Percentiles rank a stretch among this genome's conserved stretches.
Evolutionary conservation across 1,140 invertebrate genomes (phyloP).

Genomic region (Tetramorium alpestre): DNA sequence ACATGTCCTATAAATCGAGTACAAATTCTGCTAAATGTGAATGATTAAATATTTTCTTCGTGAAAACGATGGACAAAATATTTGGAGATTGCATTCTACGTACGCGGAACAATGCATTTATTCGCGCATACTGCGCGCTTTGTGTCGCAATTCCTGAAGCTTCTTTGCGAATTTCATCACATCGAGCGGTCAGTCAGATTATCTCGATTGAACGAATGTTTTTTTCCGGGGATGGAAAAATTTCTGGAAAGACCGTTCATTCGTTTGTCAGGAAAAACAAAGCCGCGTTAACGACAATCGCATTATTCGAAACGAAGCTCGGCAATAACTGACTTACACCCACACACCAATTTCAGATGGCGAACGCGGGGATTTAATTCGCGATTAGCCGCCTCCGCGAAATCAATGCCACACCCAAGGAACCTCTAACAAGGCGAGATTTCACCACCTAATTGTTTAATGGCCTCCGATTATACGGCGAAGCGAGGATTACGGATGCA

Average conservation of each 20-base stretch:
- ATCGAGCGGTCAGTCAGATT: background rate
- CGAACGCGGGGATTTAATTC: slow-evolving; percentile 64
- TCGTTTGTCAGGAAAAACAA: background rate
- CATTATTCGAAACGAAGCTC: slow-evolving; percentile 23
- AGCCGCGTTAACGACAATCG: background rate
- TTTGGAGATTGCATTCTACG: slow-evolving; percentile 23
- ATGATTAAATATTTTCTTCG: slow-evolving; percentile 18
- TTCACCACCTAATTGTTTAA: slow-evolving; percentile 68
- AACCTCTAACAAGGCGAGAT: slow-evolving; percentile 43
- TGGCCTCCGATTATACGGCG: slow-evolving; percentile 52
- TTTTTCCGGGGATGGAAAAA: background rate
- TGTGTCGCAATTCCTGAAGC: slow-evolving; percentile 7
- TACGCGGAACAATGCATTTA: slow-evolving; percentile 10
- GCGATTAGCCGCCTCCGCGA: slow-evolving; percentile 50
- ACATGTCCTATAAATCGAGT: background rate
- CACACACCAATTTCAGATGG: slow-evolving; percentile 57
- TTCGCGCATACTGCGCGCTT: slow-evolving; percentile 9
- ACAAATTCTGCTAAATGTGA: background rate
- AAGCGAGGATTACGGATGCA: slow-evolving; percentile 16
- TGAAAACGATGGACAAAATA: background rate
- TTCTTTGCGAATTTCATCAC: background rate
- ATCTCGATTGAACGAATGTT: background rate
- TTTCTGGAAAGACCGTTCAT: slow-evolving; percentile 7
- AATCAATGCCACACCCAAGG: slow-evolving; percentile 68
- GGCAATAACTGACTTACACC: slow-evolving; percentile 62